A percentile compares a stretch with the other conserved stretches of the same genome.
Conservation (phyloP, 2,113 vertebrate genomes). For the Nicator chloris region DNA sequence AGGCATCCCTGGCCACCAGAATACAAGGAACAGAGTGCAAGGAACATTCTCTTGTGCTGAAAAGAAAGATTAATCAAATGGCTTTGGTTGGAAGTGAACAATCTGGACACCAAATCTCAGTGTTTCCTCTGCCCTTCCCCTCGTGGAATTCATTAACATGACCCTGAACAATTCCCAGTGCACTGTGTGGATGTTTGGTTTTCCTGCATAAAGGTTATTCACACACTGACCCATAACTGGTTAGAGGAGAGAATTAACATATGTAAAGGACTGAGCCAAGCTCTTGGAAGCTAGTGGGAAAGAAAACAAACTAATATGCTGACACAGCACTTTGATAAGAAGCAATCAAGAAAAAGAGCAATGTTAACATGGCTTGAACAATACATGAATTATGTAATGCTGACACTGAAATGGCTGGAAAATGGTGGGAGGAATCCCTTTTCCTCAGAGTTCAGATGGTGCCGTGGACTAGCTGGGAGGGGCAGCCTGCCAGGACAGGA, state of each 20-base stretch:
- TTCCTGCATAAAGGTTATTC: background rate
- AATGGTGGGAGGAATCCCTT: background rate
- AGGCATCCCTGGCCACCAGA: background rate
- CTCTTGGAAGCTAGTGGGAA: background rate
- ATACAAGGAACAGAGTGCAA: background rate
- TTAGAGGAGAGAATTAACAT: background rate
- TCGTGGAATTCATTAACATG: background rate
- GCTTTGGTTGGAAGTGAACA: background rate
- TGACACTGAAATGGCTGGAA: background rate
- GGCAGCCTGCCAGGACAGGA: background rate
- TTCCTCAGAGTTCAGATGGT: background rate
- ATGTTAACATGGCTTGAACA: background rate
- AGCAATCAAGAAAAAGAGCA: background rate
- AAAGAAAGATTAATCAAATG: background rate
- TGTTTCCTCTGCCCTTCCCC: background rate
- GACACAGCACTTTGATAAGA: background rate
- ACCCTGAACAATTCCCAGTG: rapidly evolving
- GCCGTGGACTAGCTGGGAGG: background rate
- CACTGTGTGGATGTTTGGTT: background rate
- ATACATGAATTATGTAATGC: background rate
- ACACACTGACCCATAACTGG: background rate
- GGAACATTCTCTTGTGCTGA: background rate
- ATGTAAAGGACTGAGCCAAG: background rate
- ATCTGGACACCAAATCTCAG: background rate
- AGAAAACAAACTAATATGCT: slow-evolving; percentile 19